Percentiles rank a stretch among this genome's conserved stretches.
phyloP scores from a whole-genome alignment of 2,113 vertebrate species.

The Salvelinus sp. region DNA sequence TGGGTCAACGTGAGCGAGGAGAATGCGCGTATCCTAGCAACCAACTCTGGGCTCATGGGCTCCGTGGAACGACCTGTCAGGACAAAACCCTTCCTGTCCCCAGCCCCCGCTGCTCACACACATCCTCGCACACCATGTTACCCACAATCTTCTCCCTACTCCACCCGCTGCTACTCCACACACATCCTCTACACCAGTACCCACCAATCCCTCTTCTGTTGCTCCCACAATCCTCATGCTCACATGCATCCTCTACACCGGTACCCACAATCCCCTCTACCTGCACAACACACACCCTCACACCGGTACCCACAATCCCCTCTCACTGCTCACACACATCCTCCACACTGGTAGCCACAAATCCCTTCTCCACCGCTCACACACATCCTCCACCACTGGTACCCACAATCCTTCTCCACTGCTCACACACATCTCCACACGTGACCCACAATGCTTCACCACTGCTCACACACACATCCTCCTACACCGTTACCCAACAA shows the following conservation, averaged over 20 bases:
- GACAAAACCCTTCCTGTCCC: constrained; percentile 88
- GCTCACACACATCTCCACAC: constrained; percentile 37
- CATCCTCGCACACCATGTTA: constrained; percentile 85
- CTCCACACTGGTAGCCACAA: constrained; percentile 80
- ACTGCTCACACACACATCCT: no score
- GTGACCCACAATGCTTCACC: constrained; percentile 64
- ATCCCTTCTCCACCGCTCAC: no score
- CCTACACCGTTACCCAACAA: no score
- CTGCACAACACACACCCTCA: no score
- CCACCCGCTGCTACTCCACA: no score
- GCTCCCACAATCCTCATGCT: background rate
- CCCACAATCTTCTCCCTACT: constrained; percentile 20
- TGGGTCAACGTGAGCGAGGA: constrained; percentile 88
- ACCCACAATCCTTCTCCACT: background rate
- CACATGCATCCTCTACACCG: constrained; percentile 55
- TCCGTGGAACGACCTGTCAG: constrained; percentile 80
- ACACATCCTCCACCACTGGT: background rate
- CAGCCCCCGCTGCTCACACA: constrained; percentile 69
- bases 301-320: no score
- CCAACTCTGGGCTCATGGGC: constrained; percentile 78
- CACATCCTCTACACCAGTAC: background rate
- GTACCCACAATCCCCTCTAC: constrained; percentile 63
- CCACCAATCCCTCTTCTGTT: background rate
- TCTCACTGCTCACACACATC: constrained; percentile 45
- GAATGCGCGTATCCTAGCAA: constrained; percentile 79